These are phyloP conservation scores for Calliphora vicina DNA, from an alignment of 1,140 invertebrate species.

Conservation along the genomic window DNA sequence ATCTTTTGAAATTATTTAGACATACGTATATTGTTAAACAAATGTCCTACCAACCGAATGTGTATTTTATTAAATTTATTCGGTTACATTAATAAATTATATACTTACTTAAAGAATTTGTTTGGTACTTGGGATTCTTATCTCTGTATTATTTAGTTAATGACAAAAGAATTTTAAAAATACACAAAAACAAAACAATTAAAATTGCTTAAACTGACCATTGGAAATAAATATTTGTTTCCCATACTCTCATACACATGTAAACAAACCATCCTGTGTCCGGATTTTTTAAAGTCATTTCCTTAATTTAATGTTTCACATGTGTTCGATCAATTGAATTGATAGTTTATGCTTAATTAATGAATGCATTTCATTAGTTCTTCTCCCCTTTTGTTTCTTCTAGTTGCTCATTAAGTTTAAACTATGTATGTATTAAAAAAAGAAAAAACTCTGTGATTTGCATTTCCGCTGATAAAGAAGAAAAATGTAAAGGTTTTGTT, in stretches of 20 bases:
- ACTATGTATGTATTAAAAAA: not conserved
- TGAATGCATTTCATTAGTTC: not conserved
- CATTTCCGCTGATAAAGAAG: not conserved
- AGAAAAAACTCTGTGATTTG: not conserved
- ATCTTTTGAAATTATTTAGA: too few relatives aligned
- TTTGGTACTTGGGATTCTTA: not conserved
- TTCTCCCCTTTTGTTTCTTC: not conserved
- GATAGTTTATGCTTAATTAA: not conserved
- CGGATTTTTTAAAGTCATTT: not conserved
- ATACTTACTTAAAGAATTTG: too few relatives aligned
- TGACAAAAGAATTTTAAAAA: not conserved
- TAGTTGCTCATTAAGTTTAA: not conserved
- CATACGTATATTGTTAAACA: too few relatives aligned
- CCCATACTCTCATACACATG: not conserved
- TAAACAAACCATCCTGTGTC: not conserved
- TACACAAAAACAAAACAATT: not conserved
- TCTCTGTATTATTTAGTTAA: not conserved
- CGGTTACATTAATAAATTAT: too few relatives aligned
- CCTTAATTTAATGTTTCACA: not conserved
- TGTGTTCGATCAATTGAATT: not conserved
- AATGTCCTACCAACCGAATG: too few relatives aligned
- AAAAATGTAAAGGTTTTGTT: not conserved
- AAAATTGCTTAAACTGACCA: not conserved
- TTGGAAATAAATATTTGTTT: not conserved
- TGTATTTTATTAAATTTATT: too few relatives aligned